Evolutionary conservation across 2,797 vertebrate species (phyloP).

Genomic region (Enteromius thamalakanensis): DNA sequence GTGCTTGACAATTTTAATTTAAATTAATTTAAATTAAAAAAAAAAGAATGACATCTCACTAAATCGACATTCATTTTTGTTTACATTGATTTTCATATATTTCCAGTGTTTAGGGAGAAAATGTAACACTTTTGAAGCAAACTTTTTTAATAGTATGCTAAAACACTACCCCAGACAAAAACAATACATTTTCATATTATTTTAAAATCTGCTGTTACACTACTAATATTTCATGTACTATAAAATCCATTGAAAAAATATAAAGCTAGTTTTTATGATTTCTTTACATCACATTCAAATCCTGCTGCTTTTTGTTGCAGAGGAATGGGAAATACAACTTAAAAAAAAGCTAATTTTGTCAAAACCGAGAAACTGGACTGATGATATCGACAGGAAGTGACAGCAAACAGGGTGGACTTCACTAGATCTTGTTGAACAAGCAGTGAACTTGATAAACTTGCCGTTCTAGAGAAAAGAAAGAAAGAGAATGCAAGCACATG

Average conservation of each 20-base stretch:
- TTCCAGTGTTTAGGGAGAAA: neutral
- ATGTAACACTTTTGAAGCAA: neutral
- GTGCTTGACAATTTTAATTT: neutral
- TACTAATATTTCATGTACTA: neutral
- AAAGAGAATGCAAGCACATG: neutral
- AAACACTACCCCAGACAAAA: neutral
- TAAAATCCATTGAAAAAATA: neutral
- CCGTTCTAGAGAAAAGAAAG: constrained; percentile 59
- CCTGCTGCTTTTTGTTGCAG: neutral
- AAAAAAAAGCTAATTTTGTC: neutral
- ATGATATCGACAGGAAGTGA: neutral
- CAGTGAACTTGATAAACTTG: constrained; percentile 60
- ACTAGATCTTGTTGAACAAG: constrained; percentile 54
- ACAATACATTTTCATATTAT: neutral
- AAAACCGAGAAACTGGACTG: neutral
- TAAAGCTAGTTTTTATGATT: neutral
- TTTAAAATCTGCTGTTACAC: neutral
- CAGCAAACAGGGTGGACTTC: neutral
- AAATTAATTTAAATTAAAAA: too few species aligned
- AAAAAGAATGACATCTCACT: neutral
- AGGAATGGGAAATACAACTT: neutral
- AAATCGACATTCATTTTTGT: neutral
- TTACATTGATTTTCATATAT: neutral
- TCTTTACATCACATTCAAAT: neutral
- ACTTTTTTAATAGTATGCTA: neutral